phyloP scores from a whole-genome alignment of 2,888 invertebrate genomes.

The Helobdella robusta region DNA sequence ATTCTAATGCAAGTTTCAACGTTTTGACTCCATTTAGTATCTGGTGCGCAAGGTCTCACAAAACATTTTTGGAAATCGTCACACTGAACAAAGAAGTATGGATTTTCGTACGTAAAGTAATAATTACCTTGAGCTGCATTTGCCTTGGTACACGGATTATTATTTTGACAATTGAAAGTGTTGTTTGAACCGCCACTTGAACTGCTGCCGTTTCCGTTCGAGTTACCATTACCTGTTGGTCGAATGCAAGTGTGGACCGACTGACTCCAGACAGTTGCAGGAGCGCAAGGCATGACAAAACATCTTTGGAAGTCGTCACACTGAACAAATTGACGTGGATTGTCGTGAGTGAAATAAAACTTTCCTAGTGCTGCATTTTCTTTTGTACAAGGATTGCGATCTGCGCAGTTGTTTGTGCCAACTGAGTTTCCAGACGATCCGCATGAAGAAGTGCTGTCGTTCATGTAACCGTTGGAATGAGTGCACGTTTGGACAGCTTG shows the following conservation, averaged over 20 bases:
- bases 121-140: not conserved
- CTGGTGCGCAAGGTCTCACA: not conserved
- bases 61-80: slow-evolving; percentile 5
- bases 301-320: not conserved
- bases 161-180: not conserved
- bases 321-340: not conserved
- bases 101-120: not conserved
- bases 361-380: not conserved
- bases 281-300: not conserved
- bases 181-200: too few species aligned
- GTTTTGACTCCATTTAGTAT: not conserved
- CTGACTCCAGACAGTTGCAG: not conserved
- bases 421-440: too few species aligned
- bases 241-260: not conserved
- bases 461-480: too few species aligned
- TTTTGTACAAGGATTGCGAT: not conserved
- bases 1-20: not conserved
- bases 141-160: not conserved
- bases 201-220: too few species aligned
- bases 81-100: not conserved
- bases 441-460: too few species aligned
- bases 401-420: slow-evolving; percentile 1
- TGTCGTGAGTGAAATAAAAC: not conserved
- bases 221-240: too few species aligned
- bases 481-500: not conserved